Evolutionary conservation across 1,140 invertebrate species (phyloP), one percentile per base, ranked within the genome.

Genomic region (Temnothorax nylanderi): DNA sequence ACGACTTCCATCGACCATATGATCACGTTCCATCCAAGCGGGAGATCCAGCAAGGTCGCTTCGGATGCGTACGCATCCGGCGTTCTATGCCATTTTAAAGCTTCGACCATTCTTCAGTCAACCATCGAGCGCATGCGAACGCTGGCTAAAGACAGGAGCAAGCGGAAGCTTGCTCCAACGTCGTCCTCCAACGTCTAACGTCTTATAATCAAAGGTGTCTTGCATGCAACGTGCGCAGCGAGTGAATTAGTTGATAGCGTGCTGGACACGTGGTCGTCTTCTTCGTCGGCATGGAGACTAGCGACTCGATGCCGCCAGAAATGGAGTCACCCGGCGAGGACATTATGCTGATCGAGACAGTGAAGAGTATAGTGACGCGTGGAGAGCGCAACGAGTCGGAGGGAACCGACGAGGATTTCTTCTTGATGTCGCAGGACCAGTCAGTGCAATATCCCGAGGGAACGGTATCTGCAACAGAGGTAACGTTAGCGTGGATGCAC

Each of bases 291-390:
- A 91, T 91, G 90, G 90, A 91, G 26, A 4, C 87, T 44, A 78
- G 64, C 16, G 34, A 34, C 37, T 26, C 89, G 44, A 49, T 88
- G 16, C 64, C 78, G 26, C 54, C 37, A 1, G n/a, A 13, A 67
- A 67, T 91, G 11, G 89, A 88, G 10, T 60, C 90, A 8, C 80
- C 78, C 0, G 62, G 3, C 10, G 89, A 87, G 6, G 87, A 90
- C 37, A 81, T 74, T 0, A 78, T 91, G 8, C 78, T 91, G n/a
- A 74, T 90, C 4, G 82, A 88, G 51, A 88, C 90, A 1, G 84
- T 87, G 16, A 91, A 91, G 8, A 69, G 58, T 7, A 85, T 88
- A n/a, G 87, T 87, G 5, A 64, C 69, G 16, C 71, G 56, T 4
- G 72, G 60, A 21, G 44, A 41, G 1, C 37, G n/a, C 44, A 67